These are phyloP conservation scores for Echinarachnius parma DNA, from an alignment of 53 echinoderm and acorn worm species.

Conservation along the genomic window DNA sequence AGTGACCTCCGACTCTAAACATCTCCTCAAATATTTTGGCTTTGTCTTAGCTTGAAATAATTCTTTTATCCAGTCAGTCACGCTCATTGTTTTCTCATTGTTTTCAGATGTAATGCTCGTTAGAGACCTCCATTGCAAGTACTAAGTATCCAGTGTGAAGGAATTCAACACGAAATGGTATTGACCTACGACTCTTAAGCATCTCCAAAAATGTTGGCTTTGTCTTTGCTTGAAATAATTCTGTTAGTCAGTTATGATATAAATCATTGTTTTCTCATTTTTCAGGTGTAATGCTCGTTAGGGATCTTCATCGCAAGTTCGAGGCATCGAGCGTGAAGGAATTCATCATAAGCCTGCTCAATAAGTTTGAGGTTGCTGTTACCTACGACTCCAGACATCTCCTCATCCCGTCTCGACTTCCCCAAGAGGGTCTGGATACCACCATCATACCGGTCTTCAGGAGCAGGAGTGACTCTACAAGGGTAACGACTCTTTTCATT, in stretches of 20 bases:
- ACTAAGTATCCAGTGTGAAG: conserved; percentile 81
- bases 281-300: conserved; percentile 87
- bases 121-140: conserved; percentile 77
- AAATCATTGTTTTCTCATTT: too few relatives aligned
- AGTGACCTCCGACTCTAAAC: conserved; percentile 83
- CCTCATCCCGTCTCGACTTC: conserved; percentile 84
- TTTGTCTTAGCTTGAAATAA: too few relatives aligned
- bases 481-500: conserved; percentile 28
- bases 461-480: conserved; percentile 28
- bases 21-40: too few relatives aligned
- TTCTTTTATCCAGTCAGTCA: too few relatives aligned
- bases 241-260: too few relatives aligned
- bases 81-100: too few relatives aligned
- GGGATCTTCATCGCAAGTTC: conserved; percentile 86
- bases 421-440: conserved; percentile 63
- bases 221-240: too few relatives aligned
- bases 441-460: conserved; percentile 76
- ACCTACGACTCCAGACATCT: conserved; percentile 84
- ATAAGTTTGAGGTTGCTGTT: conserved; percentile 98
- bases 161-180: conserved; percentile 92
- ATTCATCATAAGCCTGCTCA: conserved; percentile 89
- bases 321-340: conserved; percentile 82
- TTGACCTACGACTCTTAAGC: too few relatives aligned
- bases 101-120: conserved; percentile 92
- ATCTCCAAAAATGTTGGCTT: too few relatives aligned